Conservation (phyloP, 1,140 invertebrate genomes). For the Bemisia tabaci region DNA sequence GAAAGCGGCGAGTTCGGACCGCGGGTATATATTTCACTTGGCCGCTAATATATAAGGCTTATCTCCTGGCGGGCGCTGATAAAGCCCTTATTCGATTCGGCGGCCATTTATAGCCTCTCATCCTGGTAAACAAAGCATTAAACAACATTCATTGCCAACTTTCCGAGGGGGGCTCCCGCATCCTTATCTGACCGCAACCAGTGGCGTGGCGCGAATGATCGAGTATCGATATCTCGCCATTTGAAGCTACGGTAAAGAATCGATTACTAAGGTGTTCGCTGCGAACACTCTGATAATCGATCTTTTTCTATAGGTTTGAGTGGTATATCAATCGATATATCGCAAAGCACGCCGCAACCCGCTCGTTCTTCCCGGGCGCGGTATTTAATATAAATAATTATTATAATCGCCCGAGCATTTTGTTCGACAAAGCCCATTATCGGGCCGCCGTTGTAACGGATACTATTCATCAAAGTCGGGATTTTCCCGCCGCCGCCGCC, state of each 20-base stretch:
- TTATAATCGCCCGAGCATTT: background rate
- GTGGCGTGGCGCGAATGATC: too few species aligned
- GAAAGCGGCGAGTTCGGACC: background rate
- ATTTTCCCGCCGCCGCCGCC: background rate
- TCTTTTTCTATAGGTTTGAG: too few species aligned
- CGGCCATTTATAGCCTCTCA: background rate
- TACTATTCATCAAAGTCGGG: background rate
- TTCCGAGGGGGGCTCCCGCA: too few species aligned
- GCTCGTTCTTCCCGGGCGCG: background rate
- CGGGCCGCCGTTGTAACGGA: background rate
- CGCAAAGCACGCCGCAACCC: too few species aligned
- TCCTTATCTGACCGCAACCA: background rate
- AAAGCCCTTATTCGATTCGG: background rate
- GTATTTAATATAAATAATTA: slow-evolving; percentile 1
- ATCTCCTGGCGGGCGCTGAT: background rate
- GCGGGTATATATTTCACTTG: background rate
- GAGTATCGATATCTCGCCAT: too few species aligned
- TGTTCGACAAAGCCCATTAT: background rate
- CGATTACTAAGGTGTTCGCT: too few species aligned
- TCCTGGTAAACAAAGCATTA: background rate
- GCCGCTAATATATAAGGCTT: background rate
- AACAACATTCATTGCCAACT: background rate
- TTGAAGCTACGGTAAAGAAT: too few species aligned
- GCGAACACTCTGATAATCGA: too few species aligned
- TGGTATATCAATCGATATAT: too few species aligned